Percentiles rank a stretch among this genome's conserved stretches.
phyloP scores from a whole-genome alignment of 2,888 invertebrate genomes.

The Drosophila niveifrons region DNA sequence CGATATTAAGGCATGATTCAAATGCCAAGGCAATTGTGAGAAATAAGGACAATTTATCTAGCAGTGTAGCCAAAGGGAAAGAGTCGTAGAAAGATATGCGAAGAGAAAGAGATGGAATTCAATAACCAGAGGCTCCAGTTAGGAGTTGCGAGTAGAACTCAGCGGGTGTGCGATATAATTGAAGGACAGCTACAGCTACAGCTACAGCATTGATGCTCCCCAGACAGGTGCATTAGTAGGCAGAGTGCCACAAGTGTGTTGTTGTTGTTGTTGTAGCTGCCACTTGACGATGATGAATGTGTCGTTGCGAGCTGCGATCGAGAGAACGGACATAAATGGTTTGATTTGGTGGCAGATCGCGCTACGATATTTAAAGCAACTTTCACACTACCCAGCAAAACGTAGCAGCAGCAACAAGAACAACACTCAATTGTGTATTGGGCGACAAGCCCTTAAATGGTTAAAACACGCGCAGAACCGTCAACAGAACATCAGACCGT shows the following conservation, averaged over 20 bases:
- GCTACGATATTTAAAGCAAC: slow-evolving; percentile 74
- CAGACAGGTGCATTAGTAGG: slow-evolving; percentile 74
- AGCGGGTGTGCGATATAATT: slow-evolving; percentile 81
- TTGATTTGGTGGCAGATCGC: slow-evolving; percentile 72
- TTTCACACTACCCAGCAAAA: slow-evolving; percentile 72
- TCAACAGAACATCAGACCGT: slow-evolving; percentile 16
- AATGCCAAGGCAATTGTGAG: slow-evolving; percentile 45
- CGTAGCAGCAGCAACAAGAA: slow-evolving; percentile 12
- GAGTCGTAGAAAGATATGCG: neutral
- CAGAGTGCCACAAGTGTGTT: slow-evolving; percentile 21
- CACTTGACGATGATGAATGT: slow-evolving; percentile 78
- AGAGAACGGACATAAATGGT: slow-evolving; percentile 74
- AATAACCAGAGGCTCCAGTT: slow-evolving; percentile 59
- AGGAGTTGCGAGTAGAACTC: slow-evolving; percentile 58
- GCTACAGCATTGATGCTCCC: slow-evolving; percentile 35
- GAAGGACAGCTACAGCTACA: slow-evolving; percentile 65
- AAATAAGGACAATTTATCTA: slow-evolving; percentile 38
- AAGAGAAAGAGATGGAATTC: neutral
- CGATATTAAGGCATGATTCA: slow-evolving; percentile 50
- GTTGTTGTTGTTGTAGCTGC: slow-evolving; percentile 29
- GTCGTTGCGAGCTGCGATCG: slow-evolving; percentile 59
- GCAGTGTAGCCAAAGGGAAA: slow-evolving; percentile 41
- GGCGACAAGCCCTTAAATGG: slow-evolving; percentile 75
- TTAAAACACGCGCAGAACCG: slow-evolving; percentile 72
- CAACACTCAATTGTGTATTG: slow-evolving; percentile 69